phyloP scores from a whole-genome alignment of 2,888 invertebrate genomes.

The Caenorhabditis zanzibari region DNA sequence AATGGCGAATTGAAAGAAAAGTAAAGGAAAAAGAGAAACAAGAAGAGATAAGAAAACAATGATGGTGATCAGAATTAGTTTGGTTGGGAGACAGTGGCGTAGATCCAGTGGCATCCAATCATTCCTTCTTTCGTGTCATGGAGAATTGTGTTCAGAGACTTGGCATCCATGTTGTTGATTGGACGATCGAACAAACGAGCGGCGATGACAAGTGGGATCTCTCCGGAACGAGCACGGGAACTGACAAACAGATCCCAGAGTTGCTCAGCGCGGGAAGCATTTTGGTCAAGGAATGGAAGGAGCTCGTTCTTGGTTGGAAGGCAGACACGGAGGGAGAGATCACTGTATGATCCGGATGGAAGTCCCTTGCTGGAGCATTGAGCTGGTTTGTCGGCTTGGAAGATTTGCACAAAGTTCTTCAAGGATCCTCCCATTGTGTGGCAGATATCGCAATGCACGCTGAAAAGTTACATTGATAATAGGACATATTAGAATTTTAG shows the following conservation, averaged over 20 bases:
- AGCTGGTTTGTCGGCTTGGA: constrained; percentile 80
- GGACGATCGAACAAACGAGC: constrained; percentile 82
- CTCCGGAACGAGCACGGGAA: constrained; percentile 81
- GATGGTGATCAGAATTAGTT: constrained; percentile 41
- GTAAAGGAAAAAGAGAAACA: constrained; percentile 3
- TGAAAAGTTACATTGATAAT: constrained; percentile 16
- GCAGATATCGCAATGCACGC: constrained; percentile 83
- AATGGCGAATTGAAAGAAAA: constrained; percentile 55
- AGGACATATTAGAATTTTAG: too few relatives aligned
- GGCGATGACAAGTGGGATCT: constrained; percentile 82
- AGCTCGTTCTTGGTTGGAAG: constrained; percentile 82
- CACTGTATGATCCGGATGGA: constrained; percentile 79
- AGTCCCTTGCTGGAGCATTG: constrained; percentile 81
- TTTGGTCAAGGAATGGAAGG: constrained; percentile 83
- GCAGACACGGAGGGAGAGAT: constrained; percentile 82
- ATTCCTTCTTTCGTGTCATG: constrained; percentile 81
- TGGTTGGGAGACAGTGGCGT: constrained; percentile 80
- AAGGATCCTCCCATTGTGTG: constrained; percentile 80
- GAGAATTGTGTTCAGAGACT: constrained; percentile 80
- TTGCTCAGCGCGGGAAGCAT: constrained; percentile 81
- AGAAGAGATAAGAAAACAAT: constrained; percentile 5
- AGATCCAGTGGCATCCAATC: constrained; percentile 83
- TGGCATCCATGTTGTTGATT: constrained; percentile 80
- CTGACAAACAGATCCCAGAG: constrained; percentile 83
- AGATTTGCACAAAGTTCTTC: constrained; percentile 82